Evolutionary conservation across 1,140 invertebrate genomes (phyloP).

Genomic region (Drosophila varians): DNA sequence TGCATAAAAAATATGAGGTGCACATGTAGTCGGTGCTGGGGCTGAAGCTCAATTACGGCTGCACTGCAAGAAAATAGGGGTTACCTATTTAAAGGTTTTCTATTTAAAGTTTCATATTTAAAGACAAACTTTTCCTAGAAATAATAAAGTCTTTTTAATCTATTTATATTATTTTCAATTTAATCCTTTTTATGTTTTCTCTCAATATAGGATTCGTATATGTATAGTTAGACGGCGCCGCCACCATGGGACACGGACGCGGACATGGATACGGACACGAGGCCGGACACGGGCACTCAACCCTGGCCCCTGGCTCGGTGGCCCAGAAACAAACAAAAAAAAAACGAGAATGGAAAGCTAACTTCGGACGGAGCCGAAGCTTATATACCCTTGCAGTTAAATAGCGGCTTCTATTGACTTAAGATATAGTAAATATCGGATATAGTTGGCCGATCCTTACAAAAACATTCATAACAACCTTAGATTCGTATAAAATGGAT

Average conservation of each 20-base stretch:
- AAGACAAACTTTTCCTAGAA: not conserved
- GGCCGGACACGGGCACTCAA: constrained; percentile 48
- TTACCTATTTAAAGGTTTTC: too few species aligned
- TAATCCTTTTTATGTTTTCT: not conserved
- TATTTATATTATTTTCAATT: not conserved
- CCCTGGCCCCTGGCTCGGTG: constrained; percentile 39
- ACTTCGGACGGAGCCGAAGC: too few species aligned
- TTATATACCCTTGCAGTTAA: too few species aligned
- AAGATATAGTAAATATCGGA: too few species aligned
- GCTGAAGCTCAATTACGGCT: constrained; percentile 45
- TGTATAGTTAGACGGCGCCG: constrained; percentile 26
- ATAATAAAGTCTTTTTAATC: not conserved
- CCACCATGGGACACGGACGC: constrained; percentile 42
- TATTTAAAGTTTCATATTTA: too few species aligned
- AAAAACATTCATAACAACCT: too few species aligned
- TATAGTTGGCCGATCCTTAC: too few species aligned
- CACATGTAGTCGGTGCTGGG: constrained; percentile 56
- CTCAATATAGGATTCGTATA: constrained; percentile 14
- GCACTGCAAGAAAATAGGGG: not conserved
- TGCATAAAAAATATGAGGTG: constrained; percentile 78
- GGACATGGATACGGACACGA: constrained; percentile 44
- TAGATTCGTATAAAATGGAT: too few species aligned
- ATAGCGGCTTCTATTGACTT: too few species aligned
- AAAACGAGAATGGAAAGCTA: too few species aligned
- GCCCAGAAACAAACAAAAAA: not conserved